phyloP scores from a whole-genome alignment of 92 coral and sea anemone genomes.

The Porites lobata region DNA sequence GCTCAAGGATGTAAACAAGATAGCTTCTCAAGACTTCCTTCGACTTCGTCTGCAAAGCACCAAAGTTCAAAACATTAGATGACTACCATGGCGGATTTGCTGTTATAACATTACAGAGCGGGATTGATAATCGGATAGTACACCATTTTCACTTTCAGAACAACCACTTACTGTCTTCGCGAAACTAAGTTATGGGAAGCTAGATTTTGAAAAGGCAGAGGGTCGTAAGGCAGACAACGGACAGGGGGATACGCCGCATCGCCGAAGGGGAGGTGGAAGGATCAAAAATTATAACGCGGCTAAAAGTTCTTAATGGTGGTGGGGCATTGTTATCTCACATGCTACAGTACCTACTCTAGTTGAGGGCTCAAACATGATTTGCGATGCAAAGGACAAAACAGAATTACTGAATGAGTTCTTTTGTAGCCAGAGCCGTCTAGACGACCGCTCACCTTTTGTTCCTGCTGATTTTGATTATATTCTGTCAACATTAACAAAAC shows the following conservation, averaged over 20 bases:
- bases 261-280: too few species aligned
- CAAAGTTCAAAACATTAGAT: neutral
- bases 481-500: neutral
- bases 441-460: slow-evolving; percentile 11
- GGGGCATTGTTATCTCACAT: slow-evolving; percentile 64
- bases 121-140: too few species aligned
- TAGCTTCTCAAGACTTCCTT: slow-evolving; percentile 75
- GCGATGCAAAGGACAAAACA: slow-evolving; percentile 72
- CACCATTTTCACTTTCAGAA: too few species aligned
- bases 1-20: slow-evolving; percentile 78
- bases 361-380: slow-evolving; percentile 43
- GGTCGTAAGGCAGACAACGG: too few species aligned
- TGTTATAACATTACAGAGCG: too few species aligned
- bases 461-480: neutral
- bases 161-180: too few species aligned
- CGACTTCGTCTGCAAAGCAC: slow-evolving; percentile 66
- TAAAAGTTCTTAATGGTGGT: slow-evolving; percentile 66
- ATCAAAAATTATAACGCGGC: too few species aligned
- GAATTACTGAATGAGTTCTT: slow-evolving; percentile 65
- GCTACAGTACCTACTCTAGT: slow-evolving; percentile 37
- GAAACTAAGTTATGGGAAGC: too few species aligned
- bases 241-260: too few species aligned
- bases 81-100: too few species aligned
- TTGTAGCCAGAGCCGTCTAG: slow-evolving; percentile 42
- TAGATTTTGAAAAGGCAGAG: too few species aligned